phyloP scores from a whole-genome alignment of 2,113 vertebrate genomes.

The Notechis scutatus region DNA sequence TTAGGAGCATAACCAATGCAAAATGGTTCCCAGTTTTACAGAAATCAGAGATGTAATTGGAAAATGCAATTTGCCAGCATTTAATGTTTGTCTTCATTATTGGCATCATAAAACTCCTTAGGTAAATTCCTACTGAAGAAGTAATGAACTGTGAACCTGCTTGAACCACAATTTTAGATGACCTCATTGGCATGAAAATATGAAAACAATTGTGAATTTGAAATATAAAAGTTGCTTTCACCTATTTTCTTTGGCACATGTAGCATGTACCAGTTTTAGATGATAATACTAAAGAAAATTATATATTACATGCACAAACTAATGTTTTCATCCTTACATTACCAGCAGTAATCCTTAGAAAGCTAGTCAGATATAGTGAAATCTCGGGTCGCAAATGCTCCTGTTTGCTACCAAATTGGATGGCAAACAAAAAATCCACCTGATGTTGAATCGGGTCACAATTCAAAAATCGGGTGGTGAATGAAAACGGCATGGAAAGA shows the following conservation, averaged over 20 bases:
- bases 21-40: neutral
- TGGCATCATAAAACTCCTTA: neutral
- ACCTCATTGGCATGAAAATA: conserved; percentile 14
- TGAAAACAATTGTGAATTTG: neutral
- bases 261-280: neutral
- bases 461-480: too few relatives aligned
- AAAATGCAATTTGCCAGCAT: neutral
- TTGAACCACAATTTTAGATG: neutral
- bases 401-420: too few relatives aligned
- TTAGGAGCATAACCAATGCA: neutral
- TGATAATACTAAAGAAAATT: neutral
- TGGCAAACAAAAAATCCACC: too few relatives aligned
- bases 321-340: neutral
- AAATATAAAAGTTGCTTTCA: neutral
- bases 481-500: too few relatives aligned
- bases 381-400: too few relatives aligned
- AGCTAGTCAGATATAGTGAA: neutral
- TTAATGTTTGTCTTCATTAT: neutral
- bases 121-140: neutral
- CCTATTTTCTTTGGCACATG: neutral
- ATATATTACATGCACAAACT: neutral
- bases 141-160: neutral
- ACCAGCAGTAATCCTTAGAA: neutral
- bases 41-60: neutral
- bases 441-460: too few relatives aligned